phyloP scores from a whole-genome alignment of 2,113 vertebrate species.

The Trematomus loennbergii region DNA sequence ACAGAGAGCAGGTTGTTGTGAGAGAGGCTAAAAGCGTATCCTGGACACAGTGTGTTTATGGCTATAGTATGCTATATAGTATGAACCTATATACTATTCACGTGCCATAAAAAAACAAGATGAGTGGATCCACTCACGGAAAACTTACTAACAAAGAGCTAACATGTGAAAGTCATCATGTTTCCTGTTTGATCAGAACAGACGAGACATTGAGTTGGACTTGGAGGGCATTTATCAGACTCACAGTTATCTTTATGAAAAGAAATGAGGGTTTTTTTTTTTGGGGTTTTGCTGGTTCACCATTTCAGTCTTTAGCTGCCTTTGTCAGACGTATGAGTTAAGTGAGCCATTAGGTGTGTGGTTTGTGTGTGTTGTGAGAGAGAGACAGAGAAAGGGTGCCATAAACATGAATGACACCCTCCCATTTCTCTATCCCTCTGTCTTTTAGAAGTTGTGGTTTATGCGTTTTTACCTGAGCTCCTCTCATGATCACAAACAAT shows the following conservation, averaged over 20 bases:
- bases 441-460: slow-evolving; percentile 26
- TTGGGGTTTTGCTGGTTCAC: slow-evolving; percentile 40
- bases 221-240: slow-evolving; percentile 46
- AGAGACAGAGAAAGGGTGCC: slow-evolving; percentile 42
- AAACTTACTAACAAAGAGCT: slow-evolving; percentile 77
- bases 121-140: slow-evolving; percentile 68
- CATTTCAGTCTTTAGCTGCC: slow-evolving; percentile 67
- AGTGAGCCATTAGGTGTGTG: slow-evolving; percentile 45
- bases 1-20: slow-evolving; percentile 31
- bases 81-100: slow-evolving; percentile 68
- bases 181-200: slow-evolving; percentile 60
- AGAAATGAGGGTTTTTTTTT: slow-evolving; percentile 33
- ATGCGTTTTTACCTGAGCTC: slow-evolving; percentile 40
- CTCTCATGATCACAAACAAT: slow-evolving; percentile 45
- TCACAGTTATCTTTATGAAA: slow-evolving; percentile 46
- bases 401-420: slow-evolving; percentile 60
- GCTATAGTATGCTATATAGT: too few species aligned
- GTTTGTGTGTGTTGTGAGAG: not conserved
- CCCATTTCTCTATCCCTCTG: slow-evolving; percentile 23
- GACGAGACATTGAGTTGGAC: slow-evolving; percentile 34
- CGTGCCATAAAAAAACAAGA: slow-evolving; percentile 79
- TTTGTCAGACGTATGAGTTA: slow-evolving; percentile 47
- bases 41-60: slow-evolving; percentile 63
- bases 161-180: slow-evolving; percentile 51
- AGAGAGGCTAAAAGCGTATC: slow-evolving; percentile 23